Percentiles rank a stretch among this genome's conserved stretches.
Evolutionary conservation across 1,140 invertebrate genomes (phyloP).

Genomic region (Chlorops oryzae): DNA sequence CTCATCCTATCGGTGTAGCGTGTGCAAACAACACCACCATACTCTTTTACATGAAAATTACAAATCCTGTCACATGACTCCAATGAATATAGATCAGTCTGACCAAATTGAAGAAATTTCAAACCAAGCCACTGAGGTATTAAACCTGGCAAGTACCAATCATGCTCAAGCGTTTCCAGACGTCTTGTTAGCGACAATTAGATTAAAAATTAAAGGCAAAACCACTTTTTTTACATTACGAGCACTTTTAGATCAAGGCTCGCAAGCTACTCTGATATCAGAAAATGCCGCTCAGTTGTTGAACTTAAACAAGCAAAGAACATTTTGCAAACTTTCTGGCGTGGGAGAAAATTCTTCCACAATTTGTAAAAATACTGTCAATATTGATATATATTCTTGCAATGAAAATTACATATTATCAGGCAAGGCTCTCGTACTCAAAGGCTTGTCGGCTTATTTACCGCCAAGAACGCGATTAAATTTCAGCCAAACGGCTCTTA

Average conservation of each 20-base stretch:
- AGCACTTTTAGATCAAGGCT: slow-evolving; percentile 9
- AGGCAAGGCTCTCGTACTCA: background rate
- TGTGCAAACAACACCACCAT: slow-evolving; percentile 3
- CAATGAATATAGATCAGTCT: background rate
- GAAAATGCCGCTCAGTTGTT: slow-evolving; percentile 1
- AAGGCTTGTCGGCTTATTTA: background rate
- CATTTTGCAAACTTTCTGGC: background rate
- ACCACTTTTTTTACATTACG: background rate
- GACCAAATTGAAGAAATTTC: no score
- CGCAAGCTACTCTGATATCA: slow-evolving; percentile 3
- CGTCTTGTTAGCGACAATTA: slow-evolving; percentile 3
- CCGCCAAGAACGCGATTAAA: no score
- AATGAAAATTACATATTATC: background rate
- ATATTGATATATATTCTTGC: background rate
- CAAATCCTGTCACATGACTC: background rate
- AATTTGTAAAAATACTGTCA: background rate
- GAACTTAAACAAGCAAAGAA: background rate
- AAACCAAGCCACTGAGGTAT: no score
- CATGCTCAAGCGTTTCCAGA: background rate
- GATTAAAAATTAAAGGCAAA: background rate
- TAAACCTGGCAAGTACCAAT: background rate
- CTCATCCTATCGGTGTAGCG: background rate
- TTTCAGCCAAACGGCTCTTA: no score
- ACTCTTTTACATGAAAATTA: background rate
- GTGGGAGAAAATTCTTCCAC: background rate